phyloP scores from a whole-genome alignment of 2,888 invertebrate species.

The Petrolisthes cinctipes region DNA sequence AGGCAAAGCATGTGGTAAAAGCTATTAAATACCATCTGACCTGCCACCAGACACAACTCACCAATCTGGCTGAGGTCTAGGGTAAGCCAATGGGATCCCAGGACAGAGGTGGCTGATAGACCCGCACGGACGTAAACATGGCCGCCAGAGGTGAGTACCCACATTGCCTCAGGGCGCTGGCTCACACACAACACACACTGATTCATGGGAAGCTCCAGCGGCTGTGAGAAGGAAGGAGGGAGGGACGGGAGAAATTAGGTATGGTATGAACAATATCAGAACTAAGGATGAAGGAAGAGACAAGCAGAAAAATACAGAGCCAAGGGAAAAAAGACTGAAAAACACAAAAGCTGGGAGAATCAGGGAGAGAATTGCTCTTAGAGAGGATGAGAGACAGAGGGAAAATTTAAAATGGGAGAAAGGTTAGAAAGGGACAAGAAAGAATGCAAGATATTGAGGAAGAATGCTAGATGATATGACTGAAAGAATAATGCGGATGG shows the following conservation, averaged over 20 bases:
- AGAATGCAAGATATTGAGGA: background rate
- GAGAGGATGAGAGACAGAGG: background rate
- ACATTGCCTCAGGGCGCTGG: constrained; percentile 70
- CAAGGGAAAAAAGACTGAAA: background rate
- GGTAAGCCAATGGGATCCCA: constrained; percentile 71
- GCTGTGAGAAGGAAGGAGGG: background rate
- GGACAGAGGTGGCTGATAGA: constrained; percentile 69
- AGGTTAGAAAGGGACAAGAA: background rate
- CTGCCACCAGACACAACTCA: constrained; percentile 47
- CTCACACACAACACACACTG: constrained; percentile 68
- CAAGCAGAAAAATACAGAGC: background rate
- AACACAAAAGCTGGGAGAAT: background rate
- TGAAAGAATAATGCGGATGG: background rate
- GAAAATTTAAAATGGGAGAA: background rate
- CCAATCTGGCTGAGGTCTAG: constrained; percentile 71
- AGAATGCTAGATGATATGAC: background rate
- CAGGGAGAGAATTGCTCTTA: background rate
- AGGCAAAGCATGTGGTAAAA: no score
- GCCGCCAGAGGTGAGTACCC: constrained; percentile 71
- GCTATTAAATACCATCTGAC: no score
- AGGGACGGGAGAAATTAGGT: background rate
- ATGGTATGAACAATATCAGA: background rate
- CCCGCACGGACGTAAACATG: constrained; percentile 71
- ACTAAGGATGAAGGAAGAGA: background rate
- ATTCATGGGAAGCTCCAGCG: background rate